Percentiles rank a stretch among this genome's conserved stretches.
Evolutionary conservation across 2,888 invertebrate species (phyloP).

Genomic region (Apomyelois bistriatella): DNA sequence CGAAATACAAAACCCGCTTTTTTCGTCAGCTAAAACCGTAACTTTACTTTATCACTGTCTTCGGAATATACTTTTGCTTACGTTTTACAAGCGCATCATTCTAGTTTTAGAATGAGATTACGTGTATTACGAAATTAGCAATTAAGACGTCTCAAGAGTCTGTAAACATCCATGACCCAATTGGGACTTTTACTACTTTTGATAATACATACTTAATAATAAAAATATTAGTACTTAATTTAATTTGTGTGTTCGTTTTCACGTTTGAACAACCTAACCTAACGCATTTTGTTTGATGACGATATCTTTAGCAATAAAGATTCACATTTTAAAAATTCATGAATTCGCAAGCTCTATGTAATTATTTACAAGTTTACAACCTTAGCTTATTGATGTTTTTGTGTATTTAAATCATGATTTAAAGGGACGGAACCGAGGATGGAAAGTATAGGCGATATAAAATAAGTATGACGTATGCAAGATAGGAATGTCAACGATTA

Average conservation of each 20-base stretch:
- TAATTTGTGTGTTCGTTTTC: no score
- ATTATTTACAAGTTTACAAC: no score
- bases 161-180: constrained; percentile 15
- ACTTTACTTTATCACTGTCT: not conserved
- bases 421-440: not conserved
- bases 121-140: constrained; percentile 15
- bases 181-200: constrained; percentile 1
- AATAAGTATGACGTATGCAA: not conserved
- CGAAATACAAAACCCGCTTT: not conserved
- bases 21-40: not conserved
- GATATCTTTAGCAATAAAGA: no score
- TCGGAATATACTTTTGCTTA: constrained; percentile 1
- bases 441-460: not conserved
- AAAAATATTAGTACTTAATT: no score
- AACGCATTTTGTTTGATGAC: no score
- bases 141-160: constrained; percentile 13
- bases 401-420: no score
- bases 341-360: no score
- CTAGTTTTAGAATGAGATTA: constrained; percentile 13
- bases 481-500: not conserved
- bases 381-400: no score
- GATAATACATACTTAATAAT: not conserved
- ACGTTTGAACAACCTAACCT: no score
- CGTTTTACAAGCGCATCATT: constrained; percentile 12
- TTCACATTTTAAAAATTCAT: no score